Evolutionary conservation across 2,797 vertebrate species (phyloP).

Genomic region (Chiloscyllium punctatum): DNA sequence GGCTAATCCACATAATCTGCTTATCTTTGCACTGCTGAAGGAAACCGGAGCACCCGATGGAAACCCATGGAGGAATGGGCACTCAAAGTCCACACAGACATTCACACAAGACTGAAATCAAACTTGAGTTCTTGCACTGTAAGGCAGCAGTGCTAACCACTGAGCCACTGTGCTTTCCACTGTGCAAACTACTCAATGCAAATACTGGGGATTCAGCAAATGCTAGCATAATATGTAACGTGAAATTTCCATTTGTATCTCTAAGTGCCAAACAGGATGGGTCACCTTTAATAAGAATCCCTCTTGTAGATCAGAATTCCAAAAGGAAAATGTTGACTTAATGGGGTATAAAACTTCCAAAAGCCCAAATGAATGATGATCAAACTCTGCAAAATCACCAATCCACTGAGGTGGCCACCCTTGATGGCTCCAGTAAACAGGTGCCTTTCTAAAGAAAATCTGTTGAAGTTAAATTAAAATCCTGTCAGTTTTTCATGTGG

Average conservation of each 20-base stretch:
- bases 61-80: no score
- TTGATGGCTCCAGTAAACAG: not conserved
- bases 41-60: no score
- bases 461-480: not conserved
- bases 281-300: not conserved
- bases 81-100: no score
- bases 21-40: no score
- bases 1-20: no score
- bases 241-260: not conserved
- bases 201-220: not conserved
- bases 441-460: not conserved
- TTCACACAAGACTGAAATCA: no score
- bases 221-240: not conserved
- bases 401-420: not conserved
- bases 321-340: not conserved
- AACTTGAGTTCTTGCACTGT: no score
- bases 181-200: not conserved
- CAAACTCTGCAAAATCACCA: not conserved
- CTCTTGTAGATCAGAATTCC: not conserved
- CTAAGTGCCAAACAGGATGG: not conserved
- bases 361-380: not conserved
- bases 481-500: not conserved
- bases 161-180: no score
- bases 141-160: no score
- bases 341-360: not conserved